Base-by-base conservation (phyloP, 2,888 invertebrate species). In the Holacanthella duospinosa region DNA sequence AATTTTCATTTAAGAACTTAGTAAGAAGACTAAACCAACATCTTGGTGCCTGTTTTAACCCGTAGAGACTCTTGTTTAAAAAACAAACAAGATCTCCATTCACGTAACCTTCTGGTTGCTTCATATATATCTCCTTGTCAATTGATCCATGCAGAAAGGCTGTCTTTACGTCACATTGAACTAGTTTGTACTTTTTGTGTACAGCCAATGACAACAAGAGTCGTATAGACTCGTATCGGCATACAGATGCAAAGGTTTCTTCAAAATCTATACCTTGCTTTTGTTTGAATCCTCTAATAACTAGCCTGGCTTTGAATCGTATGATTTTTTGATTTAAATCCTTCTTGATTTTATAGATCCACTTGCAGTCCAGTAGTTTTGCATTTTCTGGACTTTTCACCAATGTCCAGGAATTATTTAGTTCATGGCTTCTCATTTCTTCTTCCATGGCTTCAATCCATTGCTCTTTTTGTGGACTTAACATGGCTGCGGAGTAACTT, bases 1-100 rank as follows among this genome's bases (percentile, higher is more conserved):
- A 6, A 4, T n/a, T 6, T 24, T 2, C 26, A 24, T 4, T 26
- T 25, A 59, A 36, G 4, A 19, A 25, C 3, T 44, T 25, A 2
- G 6, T 24, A 25, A 71, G 63, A 1, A 28, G n/a, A 16, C 63
- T 21, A 28, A 68, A 68, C 71, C 71, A 71, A 25, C 63, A 63
- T 3, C 69, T n/a, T 3, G 65, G 66, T 2, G 71, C 59, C 55
- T 71, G 66, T 58, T 70, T 72, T 2, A 72, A 57, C 4, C 67
- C 67, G 56, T 71, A 71, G 19, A 60, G 26, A 4, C 54, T 21
- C 29, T 60, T 60, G 9, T 55, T 55, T 4, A 60, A 26, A 2
- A 21, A 2, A 48, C 60, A 60, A 27, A 60, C 60, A 43, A 25
- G 36, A 4, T 59, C 44, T 6, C 21, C 43, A 6, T 6, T n/a